Percentiles rank a stretch among this genome's conserved stretches.
These are phyloP conservation scores for Agrilus planipennis DNA, from an alignment of 1,140 invertebrate genomes.

Conservation along the genomic window DNA sequence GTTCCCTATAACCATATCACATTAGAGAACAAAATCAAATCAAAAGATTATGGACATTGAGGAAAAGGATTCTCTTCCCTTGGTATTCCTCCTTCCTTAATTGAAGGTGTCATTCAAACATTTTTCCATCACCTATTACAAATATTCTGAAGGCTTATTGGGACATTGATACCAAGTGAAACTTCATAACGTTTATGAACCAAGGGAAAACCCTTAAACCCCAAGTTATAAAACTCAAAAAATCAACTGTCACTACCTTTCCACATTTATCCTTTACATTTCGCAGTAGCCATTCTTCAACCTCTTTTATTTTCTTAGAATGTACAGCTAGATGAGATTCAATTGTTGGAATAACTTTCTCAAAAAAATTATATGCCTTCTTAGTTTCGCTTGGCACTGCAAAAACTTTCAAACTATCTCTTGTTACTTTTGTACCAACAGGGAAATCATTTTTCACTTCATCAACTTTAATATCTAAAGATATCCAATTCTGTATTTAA, in stretches of 20 bases:
- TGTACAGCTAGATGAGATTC: constrained; percentile 46
- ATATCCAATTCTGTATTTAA: constrained; percentile 18
- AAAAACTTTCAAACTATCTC: not conserved
- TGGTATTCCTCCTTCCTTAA: too few relatives aligned
- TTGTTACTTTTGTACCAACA: not conserved
- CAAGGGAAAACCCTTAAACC: constrained; percentile 4
- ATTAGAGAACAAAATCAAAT: too few relatives aligned
- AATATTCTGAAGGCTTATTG: too few relatives aligned
- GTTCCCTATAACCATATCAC: too few relatives aligned
- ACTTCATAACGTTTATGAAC: constrained; percentile 7
- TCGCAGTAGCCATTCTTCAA: constrained; percentile 43
- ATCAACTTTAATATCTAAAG: constrained; percentile 20
- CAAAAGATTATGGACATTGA: too few relatives aligned
- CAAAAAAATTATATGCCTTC: constrained; percentile 24
- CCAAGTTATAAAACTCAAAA: not conserved
- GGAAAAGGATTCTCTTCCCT: too few relatives aligned
- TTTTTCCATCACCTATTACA: too few relatives aligned
- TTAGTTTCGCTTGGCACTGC: constrained; percentile 2
- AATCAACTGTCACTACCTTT: constrained; percentile 14
- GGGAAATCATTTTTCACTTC: too few relatives aligned
- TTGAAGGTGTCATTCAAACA: too few relatives aligned
- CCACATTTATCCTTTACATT: constrained; percentile 11
- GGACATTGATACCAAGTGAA: too few relatives aligned
- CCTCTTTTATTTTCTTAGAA: constrained; percentile 48
- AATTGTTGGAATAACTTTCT: constrained; percentile 39